Percentiles rank a stretch among this genome's conserved stretches.
These are phyloP conservation scores for Adelosebastes latens DNA, from an alignment of 2,797 vertebrate genomes.

Conservation along the genomic window DNA sequence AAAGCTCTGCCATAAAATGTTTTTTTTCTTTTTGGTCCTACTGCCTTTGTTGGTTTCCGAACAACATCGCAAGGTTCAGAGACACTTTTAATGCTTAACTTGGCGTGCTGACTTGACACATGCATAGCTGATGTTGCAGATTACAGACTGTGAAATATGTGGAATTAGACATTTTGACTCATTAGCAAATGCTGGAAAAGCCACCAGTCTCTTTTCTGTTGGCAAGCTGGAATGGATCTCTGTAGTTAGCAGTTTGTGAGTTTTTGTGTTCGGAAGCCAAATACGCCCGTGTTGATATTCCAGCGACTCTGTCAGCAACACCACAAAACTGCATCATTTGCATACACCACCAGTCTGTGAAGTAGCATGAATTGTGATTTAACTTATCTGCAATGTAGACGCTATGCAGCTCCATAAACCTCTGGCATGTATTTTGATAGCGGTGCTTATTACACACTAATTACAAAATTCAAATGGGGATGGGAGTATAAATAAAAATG, in stretches of 20 bases:
- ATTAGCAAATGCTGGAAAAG: conserved; percentile 26
- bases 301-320: conserved; percentile 24
- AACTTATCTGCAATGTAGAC: background rate
- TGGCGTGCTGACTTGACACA: conserved; percentile 14
- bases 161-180: conserved; percentile 30
- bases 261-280: conserved; percentile 25
- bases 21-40: background rate
- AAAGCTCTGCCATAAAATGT: background rate
- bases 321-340: conserved; percentile 18
- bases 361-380: background rate
- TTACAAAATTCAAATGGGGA: background rate
- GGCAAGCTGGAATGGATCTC: conserved; percentile 12
- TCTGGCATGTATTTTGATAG: background rate
- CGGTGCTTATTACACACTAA: background rate
- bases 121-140: conserved; percentile 29
- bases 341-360: background rate
- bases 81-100: conserved; percentile 22
- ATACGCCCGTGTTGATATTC: conserved; percentile 13
- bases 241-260: conserved; percentile 5
- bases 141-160: conserved; percentile 27
- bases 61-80: conserved; percentile 6
- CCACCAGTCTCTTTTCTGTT: background rate
- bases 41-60: conserved; percentile 5
- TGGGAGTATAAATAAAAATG: background rate
- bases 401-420: background rate